A percentile compares a stretch with the other conserved stretches of the same genome.
Conservation (phyloP, 2,113 vertebrate genomes). For the Psilopogon haemacephalus region DNA sequence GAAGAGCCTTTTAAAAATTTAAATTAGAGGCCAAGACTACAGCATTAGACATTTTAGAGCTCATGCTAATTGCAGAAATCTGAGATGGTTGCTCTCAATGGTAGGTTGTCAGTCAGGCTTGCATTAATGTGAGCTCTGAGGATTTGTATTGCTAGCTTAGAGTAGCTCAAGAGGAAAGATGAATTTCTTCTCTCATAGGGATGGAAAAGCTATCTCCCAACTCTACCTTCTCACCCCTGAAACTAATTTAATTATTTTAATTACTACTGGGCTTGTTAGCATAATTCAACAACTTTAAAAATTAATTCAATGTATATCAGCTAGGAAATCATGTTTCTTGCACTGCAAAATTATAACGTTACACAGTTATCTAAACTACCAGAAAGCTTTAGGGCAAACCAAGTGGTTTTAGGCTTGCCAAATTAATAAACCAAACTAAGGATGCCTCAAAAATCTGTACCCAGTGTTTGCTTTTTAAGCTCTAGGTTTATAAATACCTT, state of each 20-base stretch:
- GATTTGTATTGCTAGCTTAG: conserved; percentile 34
- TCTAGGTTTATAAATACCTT: background rate
- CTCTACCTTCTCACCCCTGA: background rate
- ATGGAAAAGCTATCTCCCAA: background rate
- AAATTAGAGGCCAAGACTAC: conserved; percentile 27
- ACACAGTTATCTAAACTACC: background rate
- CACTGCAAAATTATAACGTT: background rate
- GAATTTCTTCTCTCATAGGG: conserved; percentile 18
- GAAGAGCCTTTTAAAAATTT: conserved; percentile 54
- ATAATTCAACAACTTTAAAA: conserved; percentile 27
- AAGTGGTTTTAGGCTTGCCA: background rate
- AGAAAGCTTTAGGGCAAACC: background rate
- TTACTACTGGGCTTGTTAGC: conserved; percentile 41
- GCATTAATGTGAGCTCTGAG: conserved; percentile 32
- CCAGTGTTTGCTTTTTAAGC: background rate
- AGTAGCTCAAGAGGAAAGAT: conserved; percentile 15
- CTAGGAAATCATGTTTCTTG: background rate
- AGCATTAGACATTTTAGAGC: conserved; percentile 32
- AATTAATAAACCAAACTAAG: background rate
- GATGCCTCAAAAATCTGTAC: background rate
- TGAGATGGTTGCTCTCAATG: conserved; percentile 36
- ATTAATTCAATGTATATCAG: background rate
- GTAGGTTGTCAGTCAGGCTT: conserved; percentile 50
- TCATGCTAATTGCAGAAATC: conserved; percentile 33
- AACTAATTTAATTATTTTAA: conserved; percentile 18